phyloP scores from a whole-genome alignment of 2,113 vertebrate genomes.

The Gymnorhina tibicen region DNA sequence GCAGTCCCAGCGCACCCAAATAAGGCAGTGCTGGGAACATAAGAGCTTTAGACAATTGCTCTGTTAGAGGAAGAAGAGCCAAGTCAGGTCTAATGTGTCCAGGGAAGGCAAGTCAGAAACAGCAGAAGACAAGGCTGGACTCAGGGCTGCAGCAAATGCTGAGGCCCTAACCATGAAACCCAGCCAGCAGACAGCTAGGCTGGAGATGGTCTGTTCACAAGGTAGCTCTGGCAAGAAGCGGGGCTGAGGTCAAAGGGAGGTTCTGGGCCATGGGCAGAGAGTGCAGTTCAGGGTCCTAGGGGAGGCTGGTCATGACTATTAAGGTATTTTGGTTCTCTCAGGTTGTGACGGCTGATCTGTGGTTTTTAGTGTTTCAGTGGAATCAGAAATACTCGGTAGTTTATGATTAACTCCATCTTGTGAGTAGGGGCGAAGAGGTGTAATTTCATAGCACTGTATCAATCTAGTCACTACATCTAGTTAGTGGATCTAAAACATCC shows the following conservation, averaged over 20 bases:
- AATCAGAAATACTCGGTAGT: not conserved
- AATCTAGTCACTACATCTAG: too few species aligned
- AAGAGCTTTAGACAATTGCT: not conserved
- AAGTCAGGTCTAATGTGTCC: too few species aligned
- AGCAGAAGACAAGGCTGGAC: not conserved
- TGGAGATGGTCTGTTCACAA: not conserved
- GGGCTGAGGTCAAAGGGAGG: not conserved
- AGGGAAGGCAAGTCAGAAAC: not conserved
- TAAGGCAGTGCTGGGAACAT: not conserved
- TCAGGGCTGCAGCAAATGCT: not conserved
- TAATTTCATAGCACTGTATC: not conserved
- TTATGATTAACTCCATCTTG: not conserved
- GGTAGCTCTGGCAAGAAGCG: rapidly evolving
- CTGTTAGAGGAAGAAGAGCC: too few species aligned
- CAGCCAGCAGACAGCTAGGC: not conserved
- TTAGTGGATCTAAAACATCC: too few species aligned
- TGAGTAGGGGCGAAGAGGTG: not conserved
- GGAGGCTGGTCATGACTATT: not conserved
- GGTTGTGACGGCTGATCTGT: not conserved
- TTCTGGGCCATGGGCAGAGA: not conserved
- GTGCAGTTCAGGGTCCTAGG: not conserved
- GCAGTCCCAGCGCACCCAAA: not conserved
- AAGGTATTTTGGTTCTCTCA: not conserved
- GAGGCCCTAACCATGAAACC: not conserved
- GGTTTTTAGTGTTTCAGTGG: not conserved